Conservation (phyloP, 1,140 invertebrate species). For the Monomorium pharaonis region DNA sequence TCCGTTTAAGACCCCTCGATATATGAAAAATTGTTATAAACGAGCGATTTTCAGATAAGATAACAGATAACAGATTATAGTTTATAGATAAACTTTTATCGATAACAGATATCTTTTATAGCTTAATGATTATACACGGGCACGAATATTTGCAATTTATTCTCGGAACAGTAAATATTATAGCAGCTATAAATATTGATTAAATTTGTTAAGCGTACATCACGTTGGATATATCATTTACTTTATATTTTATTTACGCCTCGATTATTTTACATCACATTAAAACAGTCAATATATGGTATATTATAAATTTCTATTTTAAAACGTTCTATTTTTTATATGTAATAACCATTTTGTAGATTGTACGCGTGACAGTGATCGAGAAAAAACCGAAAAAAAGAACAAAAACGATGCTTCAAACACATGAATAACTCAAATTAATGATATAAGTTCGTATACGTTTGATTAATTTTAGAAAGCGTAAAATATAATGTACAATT, state of each 20-base stretch:
- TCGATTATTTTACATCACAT: background rate
- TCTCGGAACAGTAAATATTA: background rate
- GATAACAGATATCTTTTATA: background rate
- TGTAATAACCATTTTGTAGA: background rate
- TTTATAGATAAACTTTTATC: background rate
- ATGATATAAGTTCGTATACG: background rate
- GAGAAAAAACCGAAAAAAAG: background rate
- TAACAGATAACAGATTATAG: background rate
- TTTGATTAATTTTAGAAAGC: background rate
- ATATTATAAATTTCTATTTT: background rate
- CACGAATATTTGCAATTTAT: background rate
- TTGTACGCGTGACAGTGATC: too few species aligned
- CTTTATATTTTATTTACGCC: background rate
- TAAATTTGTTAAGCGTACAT: background rate
- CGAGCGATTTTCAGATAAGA: background rate
- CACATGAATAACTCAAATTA: background rate
- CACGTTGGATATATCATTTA: background rate
- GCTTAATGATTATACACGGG: background rate
- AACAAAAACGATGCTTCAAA: background rate
- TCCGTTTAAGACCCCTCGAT: background rate
- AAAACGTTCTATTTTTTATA: background rate
- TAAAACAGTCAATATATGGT: background rate
- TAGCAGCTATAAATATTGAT: background rate
- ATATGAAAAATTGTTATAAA: background rate
- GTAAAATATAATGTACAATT: background rate